phyloP scores from a whole-genome alignment of 2,797 vertebrate genomes.

The Melanotaenia trifasciata region DNA sequence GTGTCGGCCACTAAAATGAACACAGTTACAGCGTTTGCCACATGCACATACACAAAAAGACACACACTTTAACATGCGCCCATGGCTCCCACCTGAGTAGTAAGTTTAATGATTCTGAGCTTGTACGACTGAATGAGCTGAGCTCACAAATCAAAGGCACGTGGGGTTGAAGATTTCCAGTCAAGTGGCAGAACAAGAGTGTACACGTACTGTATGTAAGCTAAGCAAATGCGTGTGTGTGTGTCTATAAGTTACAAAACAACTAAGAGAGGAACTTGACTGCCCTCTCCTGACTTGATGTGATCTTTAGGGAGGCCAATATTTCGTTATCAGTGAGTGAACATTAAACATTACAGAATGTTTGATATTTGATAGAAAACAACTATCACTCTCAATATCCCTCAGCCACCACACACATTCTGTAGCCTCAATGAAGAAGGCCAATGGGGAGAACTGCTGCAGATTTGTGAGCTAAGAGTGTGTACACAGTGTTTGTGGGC shows the following conservation, averaged over 20 bases:
- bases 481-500: conserved; percentile 43
- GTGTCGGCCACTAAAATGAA: conserved; percentile 68
- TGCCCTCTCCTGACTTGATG: conserved; percentile 69
- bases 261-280: conserved; percentile 56
- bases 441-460: conserved; percentile 32
- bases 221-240: conserved; percentile 30
- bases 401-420: conserved; percentile 39
- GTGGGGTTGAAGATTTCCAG: conserved; percentile 62
- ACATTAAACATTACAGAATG: conserved; percentile 50
- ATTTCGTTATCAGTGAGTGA: conserved; percentile 57
- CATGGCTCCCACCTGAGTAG: conserved; percentile 70
- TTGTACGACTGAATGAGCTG: conserved; percentile 59
- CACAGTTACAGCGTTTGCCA: conserved; percentile 51
- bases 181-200: conserved; percentile 46
- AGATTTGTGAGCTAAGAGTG: conserved; percentile 41
- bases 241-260: conserved; percentile 34
- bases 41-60: conserved; percentile 7
- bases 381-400: conserved; percentile 30
- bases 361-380: conserved; percentile 51
- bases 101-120: conserved; percentile 69
- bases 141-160: conserved; percentile 76
- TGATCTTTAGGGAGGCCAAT: conserved; percentile 43
- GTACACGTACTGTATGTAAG: conserved; percentile 25
- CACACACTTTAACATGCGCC: conserved; percentile 14
- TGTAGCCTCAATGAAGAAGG: conserved; percentile 24